Evolutionary conservation across 2,888 invertebrate genomes (phyloP).

Genomic region (Drosophila phalerata): DNA sequence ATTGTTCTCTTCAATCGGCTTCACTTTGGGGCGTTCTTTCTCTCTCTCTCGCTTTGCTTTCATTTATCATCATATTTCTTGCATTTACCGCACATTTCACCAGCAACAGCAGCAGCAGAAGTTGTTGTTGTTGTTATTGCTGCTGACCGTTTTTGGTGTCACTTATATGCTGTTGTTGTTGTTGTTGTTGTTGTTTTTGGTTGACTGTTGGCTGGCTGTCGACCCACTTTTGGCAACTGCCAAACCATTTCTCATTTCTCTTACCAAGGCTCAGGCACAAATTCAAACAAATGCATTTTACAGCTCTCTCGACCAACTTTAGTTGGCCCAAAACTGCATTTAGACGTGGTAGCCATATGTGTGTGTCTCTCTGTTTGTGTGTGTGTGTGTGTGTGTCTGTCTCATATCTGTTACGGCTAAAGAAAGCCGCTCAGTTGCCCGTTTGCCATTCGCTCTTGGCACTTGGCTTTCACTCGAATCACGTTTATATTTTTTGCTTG

Average conservation of each 20-base stretch:
- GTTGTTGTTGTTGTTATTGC: conserved; percentile 20
- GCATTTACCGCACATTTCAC: conserved; percentile 73
- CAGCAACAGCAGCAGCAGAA: conserved; percentile 32
- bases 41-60: conserved; percentile 39
- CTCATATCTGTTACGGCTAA: conserved; percentile 47
- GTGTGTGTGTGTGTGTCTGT: conserved; percentile 19
- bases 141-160: conserved; percentile 51
- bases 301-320: conserved; percentile 67
- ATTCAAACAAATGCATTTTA: conserved; percentile 77
- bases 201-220: conserved; percentile 32
- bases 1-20: conserved; percentile 32
- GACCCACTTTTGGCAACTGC: conserved; percentile 68
- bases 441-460: conserved; percentile 64
- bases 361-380: conserved; percentile 1
- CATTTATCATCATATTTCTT: conserved; percentile 76
- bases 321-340: conserved; percentile 52
- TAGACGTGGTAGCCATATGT: conserved; percentile 23
- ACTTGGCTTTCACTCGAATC: conserved; percentile 74
- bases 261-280: conserved; percentile 52
- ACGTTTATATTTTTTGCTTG: conserved; percentile 45
- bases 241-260: conserved; percentile 63
- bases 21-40: conserved; percentile 17
- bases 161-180: conserved; percentile 36
- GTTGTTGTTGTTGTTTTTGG: conserved; percentile 24
- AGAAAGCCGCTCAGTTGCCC: conserved; percentile 55